A percentile compares a stretch with the other conserved stretches of the same genome.
Conservation (phyloP, 2,797 vertebrate genomes). For the Paguma larvata region DNA sequence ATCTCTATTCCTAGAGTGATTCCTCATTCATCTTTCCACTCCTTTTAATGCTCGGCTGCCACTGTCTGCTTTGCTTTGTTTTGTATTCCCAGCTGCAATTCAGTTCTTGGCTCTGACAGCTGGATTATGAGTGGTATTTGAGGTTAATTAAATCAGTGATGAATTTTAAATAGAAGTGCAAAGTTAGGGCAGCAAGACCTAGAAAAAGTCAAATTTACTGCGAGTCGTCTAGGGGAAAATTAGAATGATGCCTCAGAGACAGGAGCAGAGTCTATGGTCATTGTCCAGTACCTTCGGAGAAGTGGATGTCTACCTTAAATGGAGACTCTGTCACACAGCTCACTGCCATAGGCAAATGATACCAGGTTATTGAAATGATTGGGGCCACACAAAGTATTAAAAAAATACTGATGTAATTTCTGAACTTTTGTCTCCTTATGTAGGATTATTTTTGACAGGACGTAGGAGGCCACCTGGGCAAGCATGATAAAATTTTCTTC, state of each 20-base stretch:
- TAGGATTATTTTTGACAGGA: neutral
- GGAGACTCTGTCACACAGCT: neutral
- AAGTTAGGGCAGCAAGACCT: neutral
- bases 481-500: neutral
- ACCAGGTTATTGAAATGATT: neutral
- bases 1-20: neutral
- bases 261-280: neutral
- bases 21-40: neutral
- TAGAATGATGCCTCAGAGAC: neutral
- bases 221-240: neutral
- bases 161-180: conserved; percentile 62
- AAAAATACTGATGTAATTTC: neutral
- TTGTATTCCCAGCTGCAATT: conserved; percentile 37
- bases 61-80: conserved; percentile 20
- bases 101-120: conserved; percentile 34
- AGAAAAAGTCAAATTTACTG: neutral
- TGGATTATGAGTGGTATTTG: conserved; percentile 34
- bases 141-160: conserved; percentile 68
- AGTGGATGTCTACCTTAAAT: neutral
- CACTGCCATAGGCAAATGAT: neutral
- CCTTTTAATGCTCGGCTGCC: neutral
- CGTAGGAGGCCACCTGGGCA: neutral
- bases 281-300: neutral
- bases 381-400: neutral
- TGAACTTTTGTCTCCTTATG: neutral